These are phyloP conservation scores for Aspidiotus destructor DNA, from an alignment of 2,888 invertebrate species.

Conservation along the genomic window DNA sequence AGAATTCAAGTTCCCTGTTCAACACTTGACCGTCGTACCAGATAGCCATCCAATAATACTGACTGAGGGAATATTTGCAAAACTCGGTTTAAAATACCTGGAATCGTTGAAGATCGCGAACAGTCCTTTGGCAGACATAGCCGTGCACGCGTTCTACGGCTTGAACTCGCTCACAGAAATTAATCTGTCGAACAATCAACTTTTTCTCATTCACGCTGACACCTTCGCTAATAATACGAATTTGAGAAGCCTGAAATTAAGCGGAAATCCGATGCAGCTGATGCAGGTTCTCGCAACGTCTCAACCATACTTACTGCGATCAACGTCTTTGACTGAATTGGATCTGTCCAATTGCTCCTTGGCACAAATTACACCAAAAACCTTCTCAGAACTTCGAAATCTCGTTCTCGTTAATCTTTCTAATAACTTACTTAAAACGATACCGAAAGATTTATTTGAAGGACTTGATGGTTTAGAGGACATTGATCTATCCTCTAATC, in stretches of 20 bases:
- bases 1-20: constrained; percentile 56
- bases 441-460: constrained; percentile 54
- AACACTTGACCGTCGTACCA: constrained; percentile 57
- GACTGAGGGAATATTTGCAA: constrained; percentile 52
- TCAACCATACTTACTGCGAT: constrained; percentile 46
- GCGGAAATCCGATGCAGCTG: constrained; percentile 55
- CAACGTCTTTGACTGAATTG: constrained; percentile 58
- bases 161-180: constrained; percentile 57
- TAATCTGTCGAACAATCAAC: constrained; percentile 57
- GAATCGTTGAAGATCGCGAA: constrained; percentile 60
- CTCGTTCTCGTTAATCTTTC: constrained; percentile 59
- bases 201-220: constrained; percentile 57
- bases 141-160: constrained; percentile 59
- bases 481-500: constrained; percentile 61
- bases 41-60: constrained; percentile 51
- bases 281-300: constrained; percentile 43
- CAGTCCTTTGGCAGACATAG: constrained; percentile 56
- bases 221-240: constrained; percentile 59
- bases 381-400: constrained; percentile 55
- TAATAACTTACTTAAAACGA: constrained; percentile 54
- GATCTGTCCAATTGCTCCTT: constrained; percentile 62
- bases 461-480: constrained; percentile 57
- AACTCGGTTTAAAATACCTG: constrained; percentile 54
- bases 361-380: constrained; percentile 52
- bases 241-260: constrained; percentile 55